Conservation (phyloP, 1,140 invertebrate species). For the Neodiprion pinetum region DNA sequence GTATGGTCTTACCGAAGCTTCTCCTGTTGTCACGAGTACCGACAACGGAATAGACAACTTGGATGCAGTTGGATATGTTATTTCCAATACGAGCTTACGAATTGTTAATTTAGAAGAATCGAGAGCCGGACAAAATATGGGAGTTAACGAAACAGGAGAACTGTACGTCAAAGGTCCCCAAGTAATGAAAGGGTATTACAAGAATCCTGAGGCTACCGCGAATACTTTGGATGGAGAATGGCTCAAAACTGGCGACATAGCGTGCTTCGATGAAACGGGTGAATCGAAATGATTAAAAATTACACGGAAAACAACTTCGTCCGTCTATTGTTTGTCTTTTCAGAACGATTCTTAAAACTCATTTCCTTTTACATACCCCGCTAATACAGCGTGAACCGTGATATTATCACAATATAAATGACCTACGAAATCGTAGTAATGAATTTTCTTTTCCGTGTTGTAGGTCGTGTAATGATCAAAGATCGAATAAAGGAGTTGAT, state of each 20-base stretch:
- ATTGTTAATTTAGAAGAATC: conserved; percentile 65
- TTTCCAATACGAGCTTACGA: conserved; percentile 71
- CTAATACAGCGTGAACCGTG: not conserved
- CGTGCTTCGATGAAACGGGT: conserved; percentile 71
- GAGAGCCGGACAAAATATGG: conserved; percentile 31
- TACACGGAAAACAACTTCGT: not conserved
- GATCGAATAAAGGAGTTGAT: conserved; percentile 69
- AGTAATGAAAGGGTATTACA: conserved; percentile 65
- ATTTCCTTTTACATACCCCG: not conserved
- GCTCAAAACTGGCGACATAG: conserved; percentile 82
- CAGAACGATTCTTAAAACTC: not conserved
- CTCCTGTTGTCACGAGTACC: conserved; percentile 54
- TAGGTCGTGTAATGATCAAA: conserved; percentile 57
- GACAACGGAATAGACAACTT: conserved; percentile 37
- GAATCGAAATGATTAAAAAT: conserved; percentile 40
- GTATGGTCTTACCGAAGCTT: conserved; percentile 74
- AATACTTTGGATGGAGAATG: conserved; percentile 70
- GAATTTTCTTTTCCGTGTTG: conserved; percentile 54
- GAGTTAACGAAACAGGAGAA: conserved; percentile 38
- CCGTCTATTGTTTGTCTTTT: not conserved
- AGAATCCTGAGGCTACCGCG: conserved; percentile 62
- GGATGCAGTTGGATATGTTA: conserved; percentile 63
- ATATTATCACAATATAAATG: too few species aligned
- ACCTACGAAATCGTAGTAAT: conserved; percentile 42
- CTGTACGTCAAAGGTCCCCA: conserved; percentile 37